Evolutionary conservation across 30 jellyfish, hydroid and myxozoan genomes (phyloP).

Genomic region (Hydractinia echinata): DNA sequence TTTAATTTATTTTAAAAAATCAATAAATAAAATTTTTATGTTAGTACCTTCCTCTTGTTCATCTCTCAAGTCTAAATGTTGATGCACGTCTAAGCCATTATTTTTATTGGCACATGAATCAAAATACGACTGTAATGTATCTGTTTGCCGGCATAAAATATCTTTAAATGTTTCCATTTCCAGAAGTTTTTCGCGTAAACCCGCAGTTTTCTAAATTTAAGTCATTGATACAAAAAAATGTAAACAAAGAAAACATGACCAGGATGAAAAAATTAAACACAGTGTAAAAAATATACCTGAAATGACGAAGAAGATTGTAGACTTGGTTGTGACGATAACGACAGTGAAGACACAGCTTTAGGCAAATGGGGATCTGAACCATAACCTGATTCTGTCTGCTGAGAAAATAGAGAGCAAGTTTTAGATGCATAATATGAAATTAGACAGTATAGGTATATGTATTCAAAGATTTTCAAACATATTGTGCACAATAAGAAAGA

Average conservation of each 20-base stretch:
- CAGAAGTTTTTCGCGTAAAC: conserved; percentile 71
- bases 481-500: no score
- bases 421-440: background rate
- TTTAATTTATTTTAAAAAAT: no score
- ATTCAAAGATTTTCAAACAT: no score
- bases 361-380: conserved; percentile 98
- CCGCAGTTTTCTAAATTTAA: conserved; percentile 70
- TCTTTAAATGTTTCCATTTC: conserved; percentile 96
- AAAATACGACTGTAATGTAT: conserved; percentile 78
- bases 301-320: conserved; percentile 79
- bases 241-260: background rate
- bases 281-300: conserved; percentile 41
- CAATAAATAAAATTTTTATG: no score
- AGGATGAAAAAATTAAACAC: background rate
- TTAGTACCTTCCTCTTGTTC: conserved; percentile 70
- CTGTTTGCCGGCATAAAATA: conserved; percentile 82
- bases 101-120: conserved; percentile 79
- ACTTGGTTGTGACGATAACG: conserved; percentile 85
- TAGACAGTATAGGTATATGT: background rate
- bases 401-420: background rate
- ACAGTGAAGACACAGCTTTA: conserved; percentile 78
- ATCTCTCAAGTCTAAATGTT: conserved; percentile 61
- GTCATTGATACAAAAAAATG: background rate
- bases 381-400: conserved; percentile 95
- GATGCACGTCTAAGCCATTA: conserved; percentile 26